Evolutionary conservation across 1,140 invertebrate genomes (phyloP).

Genomic region (Formica selysi): DNA sequence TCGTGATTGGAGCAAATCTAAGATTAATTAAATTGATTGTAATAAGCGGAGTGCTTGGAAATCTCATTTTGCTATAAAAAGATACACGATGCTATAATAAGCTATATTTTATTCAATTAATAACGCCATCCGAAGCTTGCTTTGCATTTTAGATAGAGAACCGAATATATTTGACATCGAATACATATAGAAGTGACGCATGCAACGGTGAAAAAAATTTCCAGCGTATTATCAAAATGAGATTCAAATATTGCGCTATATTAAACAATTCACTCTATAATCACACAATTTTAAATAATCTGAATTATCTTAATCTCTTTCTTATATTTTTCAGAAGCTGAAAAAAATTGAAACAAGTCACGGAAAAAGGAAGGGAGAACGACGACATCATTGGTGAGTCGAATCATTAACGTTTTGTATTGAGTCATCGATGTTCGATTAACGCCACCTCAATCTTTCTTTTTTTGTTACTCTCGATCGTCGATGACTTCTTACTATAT

Average conservation of each 20-base stretch:
- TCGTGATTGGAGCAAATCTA: background rate
- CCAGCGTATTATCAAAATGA: background rate
- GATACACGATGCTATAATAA: background rate
- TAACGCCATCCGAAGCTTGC: background rate
- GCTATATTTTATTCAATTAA: background rate
- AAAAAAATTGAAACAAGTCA: conserved; percentile 22
- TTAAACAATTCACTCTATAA: background rate
- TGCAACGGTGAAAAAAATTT: conserved; percentile 4
- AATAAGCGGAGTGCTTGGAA: background rate
- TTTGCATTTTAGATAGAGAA: background rate
- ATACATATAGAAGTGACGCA: background rate
- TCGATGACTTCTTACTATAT: conserved; percentile 39
- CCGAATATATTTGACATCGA: background rate
- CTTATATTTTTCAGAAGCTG: conserved; percentile 55
- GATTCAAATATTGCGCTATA: background rate
- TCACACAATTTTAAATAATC: conserved; percentile 8
- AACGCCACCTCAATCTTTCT: conserved; percentile 40
- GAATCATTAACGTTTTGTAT: conserved; percentile 58
- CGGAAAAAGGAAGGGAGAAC: conserved; percentile 9
- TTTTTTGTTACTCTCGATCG: conserved; percentile 3
- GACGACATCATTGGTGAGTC: conserved; percentile 67
- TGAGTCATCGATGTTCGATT: conserved; percentile 67
- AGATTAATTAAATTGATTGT: background rate
- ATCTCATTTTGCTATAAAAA: no score
- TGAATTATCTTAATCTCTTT: background rate